These are phyloP conservation scores for Pelodytes ibericus DNA, from an alignment of 2,797 vertebrate genomes.

Conservation along the genomic window DNA sequence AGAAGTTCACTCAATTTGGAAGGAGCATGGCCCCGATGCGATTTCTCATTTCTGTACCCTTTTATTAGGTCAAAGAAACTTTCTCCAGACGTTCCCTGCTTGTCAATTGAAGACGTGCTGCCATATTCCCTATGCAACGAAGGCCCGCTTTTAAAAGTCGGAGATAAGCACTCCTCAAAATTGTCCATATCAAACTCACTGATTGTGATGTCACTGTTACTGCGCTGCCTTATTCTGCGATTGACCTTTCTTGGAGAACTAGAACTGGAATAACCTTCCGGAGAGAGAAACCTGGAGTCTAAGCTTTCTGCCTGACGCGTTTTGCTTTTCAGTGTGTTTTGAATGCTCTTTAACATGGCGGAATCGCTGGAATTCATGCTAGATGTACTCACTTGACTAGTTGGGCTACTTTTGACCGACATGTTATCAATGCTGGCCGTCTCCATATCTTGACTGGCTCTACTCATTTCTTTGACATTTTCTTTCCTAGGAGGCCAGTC, in stretches of 20 bases:
- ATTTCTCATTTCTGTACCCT: slow-evolving; percentile 86
- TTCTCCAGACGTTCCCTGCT: slow-evolving; percentile 89
- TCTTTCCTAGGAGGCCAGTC: slow-evolving; percentile 97
- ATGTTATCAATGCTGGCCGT: slow-evolving; percentile 77
- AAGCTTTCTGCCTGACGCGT: slow-evolving; percentile 79
- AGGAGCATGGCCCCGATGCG: slow-evolving; percentile 83
- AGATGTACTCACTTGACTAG: slow-evolving; percentile 84
- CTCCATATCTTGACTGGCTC: slow-evolving; percentile 79
- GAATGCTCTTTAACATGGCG: slow-evolving; percentile 92
- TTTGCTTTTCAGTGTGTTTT: slow-evolving; percentile 89
- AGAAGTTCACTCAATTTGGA: slow-evolving; percentile 87
- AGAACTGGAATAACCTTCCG: slow-evolving; percentile 76
- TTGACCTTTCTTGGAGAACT: slow-evolving; percentile 82
- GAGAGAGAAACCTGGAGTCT: slow-evolving; percentile 83
- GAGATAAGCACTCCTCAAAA: slow-evolving; percentile 92
- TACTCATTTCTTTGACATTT: slow-evolving; percentile 74
- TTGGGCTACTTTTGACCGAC: slow-evolving; percentile 80
- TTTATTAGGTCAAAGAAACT: slow-evolving; percentile 93
- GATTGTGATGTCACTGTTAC: slow-evolving; percentile 96
- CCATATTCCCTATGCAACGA: slow-evolving; percentile 94
- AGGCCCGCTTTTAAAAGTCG: slow-evolving; percentile 85
- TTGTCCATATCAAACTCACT: slow-evolving; percentile 95
- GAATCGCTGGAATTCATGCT: slow-evolving; percentile 88
- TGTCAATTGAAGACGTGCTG: slow-evolving; percentile 96
- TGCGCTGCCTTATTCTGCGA: slow-evolving; percentile 88